These are phyloP conservation scores for Drosophila putrida DNA, from an alignment of 2,888 invertebrate genomes.

Conservation along the genomic window DNA sequence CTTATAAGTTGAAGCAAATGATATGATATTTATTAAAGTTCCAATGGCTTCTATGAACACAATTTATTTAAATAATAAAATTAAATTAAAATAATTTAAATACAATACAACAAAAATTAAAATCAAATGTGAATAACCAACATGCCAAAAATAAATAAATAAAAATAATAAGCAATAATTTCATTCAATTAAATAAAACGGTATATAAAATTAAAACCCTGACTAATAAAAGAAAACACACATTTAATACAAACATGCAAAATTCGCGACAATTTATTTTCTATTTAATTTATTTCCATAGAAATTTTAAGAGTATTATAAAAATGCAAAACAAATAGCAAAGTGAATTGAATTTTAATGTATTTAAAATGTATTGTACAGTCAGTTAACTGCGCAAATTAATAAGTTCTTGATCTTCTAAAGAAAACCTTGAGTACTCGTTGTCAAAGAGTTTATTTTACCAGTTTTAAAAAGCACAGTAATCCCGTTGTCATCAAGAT, in stretches of 20 bases:
- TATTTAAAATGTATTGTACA: background rate
- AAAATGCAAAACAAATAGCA: background rate
- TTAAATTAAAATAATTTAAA: background rate
- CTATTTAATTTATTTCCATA: background rate
- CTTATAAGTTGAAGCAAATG: background rate
- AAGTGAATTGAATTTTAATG: background rate
- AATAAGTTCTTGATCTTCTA: background rate
- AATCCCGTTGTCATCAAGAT: background rate
- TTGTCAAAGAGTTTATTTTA: constrained; percentile 3
- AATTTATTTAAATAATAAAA: no score
- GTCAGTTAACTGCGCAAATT: background rate
- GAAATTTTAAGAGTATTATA: background rate
- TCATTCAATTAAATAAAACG: background rate
- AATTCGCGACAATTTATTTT: background rate
- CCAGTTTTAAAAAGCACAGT: background rate
- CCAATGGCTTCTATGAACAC: no score
- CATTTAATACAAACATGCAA: background rate
- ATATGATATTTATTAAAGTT: background rate
- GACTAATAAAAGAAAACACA: background rate
- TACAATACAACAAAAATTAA: no score
- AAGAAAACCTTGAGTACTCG: background rate
- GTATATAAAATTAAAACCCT: background rate
- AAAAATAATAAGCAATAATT: background rate
- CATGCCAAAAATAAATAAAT: background rate
- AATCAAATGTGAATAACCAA: no score